Evolutionary conservation across 1,140 invertebrate genomes (phyloP).

Genomic region (Harpegnathos saltator): DNA sequence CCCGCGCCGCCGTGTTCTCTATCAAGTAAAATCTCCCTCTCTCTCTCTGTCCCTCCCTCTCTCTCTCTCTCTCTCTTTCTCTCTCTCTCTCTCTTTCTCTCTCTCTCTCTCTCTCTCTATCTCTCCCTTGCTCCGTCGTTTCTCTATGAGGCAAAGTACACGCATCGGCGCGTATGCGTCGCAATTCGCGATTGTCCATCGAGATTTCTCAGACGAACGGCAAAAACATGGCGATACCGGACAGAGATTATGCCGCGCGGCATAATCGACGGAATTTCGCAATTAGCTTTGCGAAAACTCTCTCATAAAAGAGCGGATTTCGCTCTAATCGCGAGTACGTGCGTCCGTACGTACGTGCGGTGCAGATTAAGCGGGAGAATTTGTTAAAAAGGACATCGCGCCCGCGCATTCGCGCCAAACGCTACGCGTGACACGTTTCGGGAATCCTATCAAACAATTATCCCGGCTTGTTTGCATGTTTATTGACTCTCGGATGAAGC

Average conservation of each 20-base stretch:
- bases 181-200: neutral
- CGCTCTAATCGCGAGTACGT: neutral
- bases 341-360: neutral
- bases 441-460: neutral
- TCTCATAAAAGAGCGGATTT: conserved; percentile 18
- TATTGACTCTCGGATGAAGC: neutral
- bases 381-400: neutral
- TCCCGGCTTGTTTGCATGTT: too few relatives aligned
- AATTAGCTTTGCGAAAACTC: conserved; percentile 23
- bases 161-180: neutral
- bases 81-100: neutral
- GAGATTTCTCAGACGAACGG: conserved; percentile 9
- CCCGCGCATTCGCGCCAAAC: too few relatives aligned
- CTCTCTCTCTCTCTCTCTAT: neutral
- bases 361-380: conserved; percentile 16
- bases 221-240: conserved; percentile 19
- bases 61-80: neutral
- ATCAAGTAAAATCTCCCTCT: neutral
- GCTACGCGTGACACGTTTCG: neutral
- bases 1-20: neutral
- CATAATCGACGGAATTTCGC: conserved; percentile 29
- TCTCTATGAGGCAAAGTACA: neutral
- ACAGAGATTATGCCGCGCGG: neutral
- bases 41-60: neutral
- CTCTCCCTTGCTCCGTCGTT: neutral